Base-by-base conservation (phyloP, 2,113 vertebrate genomes). In the Paralichthys olivaceus region DNA sequence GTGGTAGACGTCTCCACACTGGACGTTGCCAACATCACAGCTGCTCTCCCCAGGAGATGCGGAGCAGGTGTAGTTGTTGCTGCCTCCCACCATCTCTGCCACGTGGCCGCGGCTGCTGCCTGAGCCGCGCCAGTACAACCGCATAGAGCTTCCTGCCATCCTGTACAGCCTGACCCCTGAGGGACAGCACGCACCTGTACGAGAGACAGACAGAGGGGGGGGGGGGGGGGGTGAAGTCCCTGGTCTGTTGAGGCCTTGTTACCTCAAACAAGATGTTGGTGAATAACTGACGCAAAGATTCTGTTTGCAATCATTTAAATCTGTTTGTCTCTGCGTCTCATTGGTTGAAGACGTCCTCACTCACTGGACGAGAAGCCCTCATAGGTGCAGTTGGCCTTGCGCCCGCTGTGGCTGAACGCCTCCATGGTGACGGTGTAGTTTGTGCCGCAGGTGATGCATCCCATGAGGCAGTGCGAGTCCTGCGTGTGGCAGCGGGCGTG, bases 381-480 rank as follows among this genome's bases (percentile, higher is more conserved):
- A 71, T 95, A 96, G 0, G 73, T 85, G 77, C 98, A 99, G 74
- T 88, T 89, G 8, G 93, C 81, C 13, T 51, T 87, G 79, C 92
- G 85, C 1, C 97, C 97, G 0, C 90, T 96, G 78, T 92, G 92
- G 87, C 96, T 98, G 67, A 94, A 66, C 0, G 95, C 95, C 89
- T 94, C 94, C 81, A 98, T 81, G 19, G 94, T 91, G 67, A 97
- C 94, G 0, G 95, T 96, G 60, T 98, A 98, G 85, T 95, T 96
- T 69, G 95, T 94, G 22, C 96, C 93, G 23, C 97, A 98, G 1
- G 94, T 95, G 84, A 98, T 95, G 84, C 98, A 98, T 87, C 97
- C 97, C 93, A 99, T 93, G 47, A 97, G 93, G 89, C 97, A 98
- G 82, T 95, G 93, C 68, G 90, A 94, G 43, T 96, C 94, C 64